Base-by-base conservation (phyloP, 1,140 invertebrate genomes). In the Mylabris phalerata region DNA sequence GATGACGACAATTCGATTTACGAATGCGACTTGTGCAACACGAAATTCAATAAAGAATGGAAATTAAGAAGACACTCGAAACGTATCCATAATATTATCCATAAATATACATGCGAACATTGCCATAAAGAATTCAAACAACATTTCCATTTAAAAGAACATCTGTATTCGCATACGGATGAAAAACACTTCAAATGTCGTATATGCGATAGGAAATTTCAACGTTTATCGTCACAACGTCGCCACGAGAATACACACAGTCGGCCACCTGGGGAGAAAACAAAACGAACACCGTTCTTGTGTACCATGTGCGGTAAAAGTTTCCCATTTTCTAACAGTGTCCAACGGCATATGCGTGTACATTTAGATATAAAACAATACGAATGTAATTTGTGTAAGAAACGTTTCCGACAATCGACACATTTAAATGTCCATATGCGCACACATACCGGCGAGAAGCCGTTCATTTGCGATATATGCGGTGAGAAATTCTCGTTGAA, bases 81-180 rank as follows among this genome's bases (percentile, higher is more conserved):
- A 63, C 83, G 88, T 72, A 86, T 84, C 0, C 86, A 89, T 68
- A 81, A 81, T 3, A 74, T 78, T 10, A n/a, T 55, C 40, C 43
- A 44, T 2, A 55, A 58, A 61, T 85, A 80, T 71, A 72, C 75
- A 38, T 89, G 87, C 65, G 73, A 78, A 54, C 72, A 79, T 54
- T 89, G 87, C 71, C 76, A 81, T 61, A 86, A 87, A 68, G 76
- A 78, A 6, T 89, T 88, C 69, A 83, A 83, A 3, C 77, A 88
- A 55, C 84, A 84, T 64, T 84, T 80, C 44, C 86, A 88, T 72
- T 75, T 89, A 10, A 84, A 84, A 71, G 87, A 88, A 65, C 87
- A 89, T 72, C 57, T 68, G 11, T 62, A 67, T 1, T 61, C 64
- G 3, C 74, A 75, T 57, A 73, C 67, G 7, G 68, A 68, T 2